A percentile compares a stretch with the other conserved stretches of the same genome.
Evolutionary conservation across 2,113 vertebrate genomes (phyloP).

Genomic region (Saiga tatarica): DNA sequence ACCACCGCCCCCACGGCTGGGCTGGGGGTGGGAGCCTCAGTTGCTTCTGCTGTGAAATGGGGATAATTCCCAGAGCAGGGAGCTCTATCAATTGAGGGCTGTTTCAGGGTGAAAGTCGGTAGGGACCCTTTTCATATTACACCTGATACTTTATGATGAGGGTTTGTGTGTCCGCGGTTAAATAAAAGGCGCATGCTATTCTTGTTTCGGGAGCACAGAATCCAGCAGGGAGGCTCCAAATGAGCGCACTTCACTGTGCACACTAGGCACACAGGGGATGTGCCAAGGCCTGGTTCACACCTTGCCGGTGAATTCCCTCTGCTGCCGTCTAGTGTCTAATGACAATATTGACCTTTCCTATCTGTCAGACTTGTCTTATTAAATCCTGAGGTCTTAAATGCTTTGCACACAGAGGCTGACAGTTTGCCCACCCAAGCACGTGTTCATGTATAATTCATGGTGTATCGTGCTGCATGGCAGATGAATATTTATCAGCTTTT

Average conservation of each 20-base stretch:
- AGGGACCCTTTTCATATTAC: not conserved
- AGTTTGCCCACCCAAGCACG: slow-evolving; percentile 69
- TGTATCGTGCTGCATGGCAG: not conserved
- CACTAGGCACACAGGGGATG: not conserved
- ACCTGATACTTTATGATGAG: not conserved
- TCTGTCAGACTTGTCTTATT: slow-evolving; percentile 70
- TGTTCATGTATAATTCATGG: slow-evolving; percentile 79
- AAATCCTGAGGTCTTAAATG: slow-evolving; percentile 76
- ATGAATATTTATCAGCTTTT: slow-evolving; percentile 56
- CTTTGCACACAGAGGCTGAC: slow-evolving; percentile 61
- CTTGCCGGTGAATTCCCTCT: slow-evolving; percentile 44
- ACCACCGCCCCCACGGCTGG: fast-evolving
- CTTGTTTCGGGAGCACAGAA: not conserved
- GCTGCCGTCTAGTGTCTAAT: slow-evolving; percentile 54
- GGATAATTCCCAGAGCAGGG: too few species aligned
- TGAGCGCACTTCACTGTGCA: fast-evolving
- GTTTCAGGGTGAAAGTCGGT: not conserved
- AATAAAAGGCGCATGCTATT: not conserved
- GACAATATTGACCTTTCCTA: slow-evolving; percentile 76
- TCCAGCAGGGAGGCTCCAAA: not conserved
- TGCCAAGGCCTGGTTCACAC: slow-evolving; percentile 41
- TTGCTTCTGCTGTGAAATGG: not conserved
- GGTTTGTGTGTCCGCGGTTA: fast-evolving
- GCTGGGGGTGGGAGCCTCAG: not conserved
- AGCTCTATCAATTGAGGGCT: not conserved